Percentiles rank a stretch among this genome's conserved stretches.
phyloP scores from a whole-genome alignment of 1,140 invertebrate genomes.

The Drosophila erecta region DNA sequence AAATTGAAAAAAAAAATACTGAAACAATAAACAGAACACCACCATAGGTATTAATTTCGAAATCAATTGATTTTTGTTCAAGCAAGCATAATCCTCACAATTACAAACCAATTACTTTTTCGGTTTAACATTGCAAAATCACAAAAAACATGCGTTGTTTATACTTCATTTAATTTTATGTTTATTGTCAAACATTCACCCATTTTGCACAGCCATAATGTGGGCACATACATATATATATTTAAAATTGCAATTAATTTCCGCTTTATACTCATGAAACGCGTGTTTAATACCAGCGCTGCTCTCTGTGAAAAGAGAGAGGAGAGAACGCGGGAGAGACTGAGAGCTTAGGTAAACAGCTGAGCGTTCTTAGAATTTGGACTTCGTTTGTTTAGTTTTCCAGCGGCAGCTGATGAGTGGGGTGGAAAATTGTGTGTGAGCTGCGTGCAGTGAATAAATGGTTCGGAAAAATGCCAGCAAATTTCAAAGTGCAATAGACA shows the following conservation, averaged over 20 bases:
- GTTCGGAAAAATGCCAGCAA: constrained; percentile 1
- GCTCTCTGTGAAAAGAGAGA: constrained; percentile 15
- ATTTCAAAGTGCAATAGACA: constrained; percentile 3
- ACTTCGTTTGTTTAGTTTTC: constrained; percentile 43
- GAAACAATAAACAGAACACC: background rate
- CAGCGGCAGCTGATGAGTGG: constrained; percentile 31
- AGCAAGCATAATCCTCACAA: background rate
- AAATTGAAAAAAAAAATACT: background rate
- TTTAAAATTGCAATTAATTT: constrained; percentile 20
- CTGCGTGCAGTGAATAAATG: constrained; percentile 18
- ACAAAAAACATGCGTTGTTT: too few relatives aligned
- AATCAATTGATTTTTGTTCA: background rate
- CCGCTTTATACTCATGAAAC: constrained; percentile 21
- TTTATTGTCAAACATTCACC: background rate
- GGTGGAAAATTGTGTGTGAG: constrained; percentile 31
- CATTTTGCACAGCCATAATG: constrained; percentile 3
- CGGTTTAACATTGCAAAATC: background rate
- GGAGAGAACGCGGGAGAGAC: background rate
- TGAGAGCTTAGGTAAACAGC: constrained; percentile 49
- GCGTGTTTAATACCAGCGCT: constrained; percentile 3
- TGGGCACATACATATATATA: constrained; percentile 1
- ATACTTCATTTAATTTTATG: background rate
- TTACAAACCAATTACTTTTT: background rate
- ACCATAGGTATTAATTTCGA: background rate
- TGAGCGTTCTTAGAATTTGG: constrained; percentile 37